Conservation (phyloP, 2,888 invertebrate species). For the Lycaena phlaeas region DNA sequence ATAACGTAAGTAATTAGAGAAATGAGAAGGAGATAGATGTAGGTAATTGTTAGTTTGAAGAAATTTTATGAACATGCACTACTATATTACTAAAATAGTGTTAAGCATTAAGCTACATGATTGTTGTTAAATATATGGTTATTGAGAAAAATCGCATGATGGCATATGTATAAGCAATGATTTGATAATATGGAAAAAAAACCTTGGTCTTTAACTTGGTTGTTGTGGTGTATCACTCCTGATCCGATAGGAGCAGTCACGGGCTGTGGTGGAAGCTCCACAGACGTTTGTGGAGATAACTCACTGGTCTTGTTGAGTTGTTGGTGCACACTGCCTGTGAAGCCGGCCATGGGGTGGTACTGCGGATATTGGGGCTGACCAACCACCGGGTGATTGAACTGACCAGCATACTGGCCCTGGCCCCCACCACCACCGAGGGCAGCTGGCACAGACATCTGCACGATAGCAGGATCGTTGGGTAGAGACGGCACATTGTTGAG, state of each 20-base stretch:
- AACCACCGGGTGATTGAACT: constrained; percentile 82
- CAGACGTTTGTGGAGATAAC: constrained; percentile 62
- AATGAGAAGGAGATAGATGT: too few relatives aligned
- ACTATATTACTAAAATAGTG: too few relatives aligned
- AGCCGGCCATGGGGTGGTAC: constrained; percentile 68
- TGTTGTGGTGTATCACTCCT: constrained; percentile 56
- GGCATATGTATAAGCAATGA: constrained; percentile 48
- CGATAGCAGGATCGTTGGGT: constrained; percentile 98
- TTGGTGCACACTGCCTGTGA: constrained; percentile 58
- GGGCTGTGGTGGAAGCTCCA: constrained; percentile 49
- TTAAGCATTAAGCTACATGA: too few relatives aligned
- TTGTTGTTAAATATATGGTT: constrained; percentile 12
- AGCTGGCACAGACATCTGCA: constrained; percentile 88
- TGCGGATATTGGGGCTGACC: constrained; percentile 67
- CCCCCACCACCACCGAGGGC: constrained; percentile 76
- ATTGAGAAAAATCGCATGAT: constrained; percentile 58
- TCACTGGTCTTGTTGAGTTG: constrained; percentile 69
- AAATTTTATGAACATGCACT: too few relatives aligned
- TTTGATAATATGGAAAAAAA: constrained; percentile 36
- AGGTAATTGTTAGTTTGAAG: too few relatives aligned
- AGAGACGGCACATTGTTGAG: constrained; percentile 89
- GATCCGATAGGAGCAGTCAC: constrained; percentile 58
- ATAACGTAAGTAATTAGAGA: too few relatives aligned
- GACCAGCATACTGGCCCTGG: constrained; percentile 73
- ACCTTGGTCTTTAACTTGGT: constrained; percentile 74